These are phyloP conservation scores for Vandiemenella viatica DNA, from an alignment of 2,888 invertebrate genomes.

Conservation along the genomic window DNA sequence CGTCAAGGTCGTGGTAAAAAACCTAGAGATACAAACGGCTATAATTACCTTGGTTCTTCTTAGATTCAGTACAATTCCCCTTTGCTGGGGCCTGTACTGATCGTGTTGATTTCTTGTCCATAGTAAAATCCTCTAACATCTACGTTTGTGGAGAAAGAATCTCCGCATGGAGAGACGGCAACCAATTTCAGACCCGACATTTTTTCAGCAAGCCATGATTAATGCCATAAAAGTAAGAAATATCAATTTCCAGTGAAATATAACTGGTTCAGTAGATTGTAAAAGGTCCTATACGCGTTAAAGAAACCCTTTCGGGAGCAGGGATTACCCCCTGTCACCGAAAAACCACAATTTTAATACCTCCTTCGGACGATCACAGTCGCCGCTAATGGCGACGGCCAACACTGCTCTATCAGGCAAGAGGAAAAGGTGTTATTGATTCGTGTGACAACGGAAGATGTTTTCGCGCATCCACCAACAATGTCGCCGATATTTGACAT, in stretches of 20 bases:
- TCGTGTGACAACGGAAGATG: no score
- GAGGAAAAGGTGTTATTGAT: neutral
- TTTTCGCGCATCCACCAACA: no score
- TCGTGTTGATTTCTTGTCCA: conserved; percentile 66
- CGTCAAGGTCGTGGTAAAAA: no score
- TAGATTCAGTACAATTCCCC: conserved; percentile 55
- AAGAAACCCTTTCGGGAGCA: conserved; percentile 39
- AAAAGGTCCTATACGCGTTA: conserved; percentile 23
- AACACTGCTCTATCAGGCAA: conserved; percentile 4
- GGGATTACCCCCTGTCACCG: conserved; percentile 23
- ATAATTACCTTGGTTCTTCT: conserved; percentile 53
- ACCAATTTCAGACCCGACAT: conserved; percentile 56
- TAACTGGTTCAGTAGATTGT: conserved; percentile 1
- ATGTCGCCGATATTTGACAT: no score
- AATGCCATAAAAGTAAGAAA: conserved; percentile 13
- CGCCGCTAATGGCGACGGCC: conserved; percentile 58
- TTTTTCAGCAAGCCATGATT: conserved; percentile 60
- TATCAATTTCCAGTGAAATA: conserved; percentile 5
- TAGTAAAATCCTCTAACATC: conserved; percentile 43
- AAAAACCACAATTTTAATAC: conserved; percentile 9
- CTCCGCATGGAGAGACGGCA: conserved; percentile 58
- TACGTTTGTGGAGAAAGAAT: conserved; percentile 40
- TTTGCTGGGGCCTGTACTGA: conserved; percentile 52
- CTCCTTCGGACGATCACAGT: conserved; percentile 39
- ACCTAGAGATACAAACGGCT: no score